Evolutionary conservation across 2,797 vertebrate species (phyloP), one percentile per base, ranked within the genome.

Genomic region (Danio aesculapii): DNA sequence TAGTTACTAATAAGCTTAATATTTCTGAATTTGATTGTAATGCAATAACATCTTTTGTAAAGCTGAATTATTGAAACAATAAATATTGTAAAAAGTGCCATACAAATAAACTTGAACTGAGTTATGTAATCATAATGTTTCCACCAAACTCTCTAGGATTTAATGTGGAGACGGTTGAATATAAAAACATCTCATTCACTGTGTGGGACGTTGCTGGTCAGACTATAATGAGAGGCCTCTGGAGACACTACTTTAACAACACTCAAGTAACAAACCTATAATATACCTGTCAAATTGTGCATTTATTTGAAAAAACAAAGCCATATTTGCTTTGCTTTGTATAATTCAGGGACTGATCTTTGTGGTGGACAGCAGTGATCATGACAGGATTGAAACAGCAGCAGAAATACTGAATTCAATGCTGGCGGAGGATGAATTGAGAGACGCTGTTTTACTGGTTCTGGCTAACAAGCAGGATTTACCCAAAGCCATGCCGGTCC

Each of bases 131-230:
- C 30, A 30, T 30, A 30, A 30, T 30, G 1, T 30, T 3, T 3
- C 30, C 30, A 30, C 3, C 30, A 30, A 30, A 30, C 30, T 30
- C 19, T 66, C 0, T 62, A 95, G 97, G 97, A 86, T 98, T 99
- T 90, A 99, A 98, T 71, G 97, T 98, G 88, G 97, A 98, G 93
- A 97, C 96, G 0, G 96, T 98, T 88, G 97, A 98, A 79, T 97
- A 96, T 88, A 98, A 96, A 91, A 98, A 98, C 92, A 96, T 98
- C 87, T 96, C 94, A 86, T 99, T 98, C 88, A 98, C 96, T 0
- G 96, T 99, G 73, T 99, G 97, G 97, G 97, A 99, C 84, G 96
- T 98, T 69, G 96, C 96, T 78, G 96, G 97, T 81, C 97, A 98
- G 94, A 94, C 93, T 79, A 91, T 95, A 93, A 97, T 99, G 87